Evolutionary conservation across 1,140 invertebrate species (phyloP), one percentile per base, ranked within the genome.

Genomic region (Acromyrmex echinatior): DNA sequence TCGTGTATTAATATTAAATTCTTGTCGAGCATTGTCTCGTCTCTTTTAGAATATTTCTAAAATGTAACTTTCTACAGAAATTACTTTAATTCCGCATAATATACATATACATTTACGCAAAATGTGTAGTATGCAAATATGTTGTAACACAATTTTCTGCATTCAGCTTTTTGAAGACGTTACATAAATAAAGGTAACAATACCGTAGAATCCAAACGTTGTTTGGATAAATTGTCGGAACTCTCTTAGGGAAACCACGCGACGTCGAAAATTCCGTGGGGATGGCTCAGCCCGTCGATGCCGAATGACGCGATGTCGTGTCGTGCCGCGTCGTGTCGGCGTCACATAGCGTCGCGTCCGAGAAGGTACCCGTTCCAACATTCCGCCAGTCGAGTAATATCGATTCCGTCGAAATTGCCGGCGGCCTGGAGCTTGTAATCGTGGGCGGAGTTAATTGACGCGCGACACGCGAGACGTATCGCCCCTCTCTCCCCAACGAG

Each of bases 381-480:
- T 84, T 84, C 80, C 70, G 80, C 70, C 80, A 84, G 80, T 76
- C 80, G 80, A 84, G 80, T 84, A 76, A 84, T 84, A 84, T 84
- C 80, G 80, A 84, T 84, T 76, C 80, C 80, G 80, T 84, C 80
- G 70, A 76, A 84, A 84, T 76, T 84, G 70, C 56, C 80, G 70
- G 70, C 80, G 56, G 80, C 70, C 70, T 63, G 70, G 70, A 76
- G 70, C 70, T 84, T 84, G 80, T 84, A 84, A 84, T 84, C 80
- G 80, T 84, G 70, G 80, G 80, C 80, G 80, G 80, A 84, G 80
- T 84, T 84, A 84, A 84, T 84, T 84, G 80, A 84, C 80, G 70
- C 56, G 80, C 80, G 80, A 84, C 80, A 84, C 80, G 80, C 70
- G 80, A 84, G 80, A 84, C 80, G 80, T 74, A 84, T 84, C 80